Base-by-base conservation (phyloP, 2,797 vertebrate species). In the Rhodeus uyekii region DNA sequence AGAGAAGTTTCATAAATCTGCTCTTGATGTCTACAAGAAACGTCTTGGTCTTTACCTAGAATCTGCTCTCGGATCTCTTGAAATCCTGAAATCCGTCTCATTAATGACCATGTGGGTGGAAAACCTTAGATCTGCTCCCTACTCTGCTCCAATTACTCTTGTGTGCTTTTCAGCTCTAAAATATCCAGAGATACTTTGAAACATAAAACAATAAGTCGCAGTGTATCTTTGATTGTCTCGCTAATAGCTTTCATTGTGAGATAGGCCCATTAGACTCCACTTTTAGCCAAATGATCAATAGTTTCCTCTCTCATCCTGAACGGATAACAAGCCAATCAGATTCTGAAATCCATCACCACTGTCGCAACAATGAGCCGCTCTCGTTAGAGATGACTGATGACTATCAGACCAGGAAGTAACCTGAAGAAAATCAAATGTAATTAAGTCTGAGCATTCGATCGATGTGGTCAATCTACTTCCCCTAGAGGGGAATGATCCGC, bases 401-500 rank as follows among this genome's bases (percentile, higher is more conserved):
- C 42, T 81, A 72, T 86, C 77, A 67, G 69, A 42, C 80, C 61
- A 74, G 44, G 48, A 69, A 81, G 82, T 87, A 61, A 64, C 65
- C 14, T 34, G 71, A 65, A 68, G 85, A 63, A 32, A 82, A 87
- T 68, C 71, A 81, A 86, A 86, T 14, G 58, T 77, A 88, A 90
- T 88, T 88, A 86, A 81, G 80, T 84, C 60, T 78, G n/a, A 14
- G 8, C 78, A 58, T 61, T 46, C 34, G 71, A 89, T 91, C 87
- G 84, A 80, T 90, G 32, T 48, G 65, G 61, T 75, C 32, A 75
- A 24, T 87, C 42, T 48, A 46, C 65, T 76, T 65, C 81, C 78
- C 75, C 38, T 4, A 65, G 69, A 83, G 80, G 50, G 55, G 68
- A 64, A 71, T 84, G 86, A 81, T 80, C 83, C 76, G 29, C 61